Evolutionary conservation across 2,888 invertebrate species (phyloP), one percentile per base, ranked within the genome.

Genomic region (Frankliniella fusca): DNA sequence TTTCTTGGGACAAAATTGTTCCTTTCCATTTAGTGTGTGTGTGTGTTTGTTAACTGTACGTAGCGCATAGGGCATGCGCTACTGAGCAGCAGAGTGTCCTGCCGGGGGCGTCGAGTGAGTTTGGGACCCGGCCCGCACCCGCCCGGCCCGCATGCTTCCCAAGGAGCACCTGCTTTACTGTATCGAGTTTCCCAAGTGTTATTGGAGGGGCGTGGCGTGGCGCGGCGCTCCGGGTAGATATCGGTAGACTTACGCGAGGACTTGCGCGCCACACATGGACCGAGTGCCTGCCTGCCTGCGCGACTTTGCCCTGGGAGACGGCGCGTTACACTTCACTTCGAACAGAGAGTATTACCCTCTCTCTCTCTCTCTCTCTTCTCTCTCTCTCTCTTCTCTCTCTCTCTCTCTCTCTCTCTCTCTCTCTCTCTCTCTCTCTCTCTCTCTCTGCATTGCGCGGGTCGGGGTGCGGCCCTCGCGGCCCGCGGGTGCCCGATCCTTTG

Each of bases 151-250:
- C 2, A 5, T 38, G 38, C 38, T 38, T 76, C 27, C 70, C 70
- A 23, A 76, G 70, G 23, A 76, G 27, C 70, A 76, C 70, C 70
- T 76, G 70, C 70, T 23, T 23, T 23, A 23, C 70, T 76, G 70
- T 76, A 76, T 76, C 70, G 70, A 76, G 27, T 76, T 76, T 76
- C 70, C 70, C 70, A 76, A 76, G 70, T 76, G 70, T 27, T 76
- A 76, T 76, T 76, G 70, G 70, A 76, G 27, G 23, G 27, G 27
- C 23, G 12, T 9, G 12, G 70, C 23, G 8, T 9, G 70, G 11
- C 20, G n/a, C 0, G 61, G 61, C 38, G 38, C 5, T 38, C 38
- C 38, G 38, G 5, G 61, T n/a, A 18, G 61, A 61, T 61, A 61
- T 61, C 61, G 61, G 61, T 61, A 61, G 61, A 61, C 61, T n/a